Base-by-base conservation (phyloP, 2,888 invertebrate genomes). In the Andrena haemorrhoa region DNA sequence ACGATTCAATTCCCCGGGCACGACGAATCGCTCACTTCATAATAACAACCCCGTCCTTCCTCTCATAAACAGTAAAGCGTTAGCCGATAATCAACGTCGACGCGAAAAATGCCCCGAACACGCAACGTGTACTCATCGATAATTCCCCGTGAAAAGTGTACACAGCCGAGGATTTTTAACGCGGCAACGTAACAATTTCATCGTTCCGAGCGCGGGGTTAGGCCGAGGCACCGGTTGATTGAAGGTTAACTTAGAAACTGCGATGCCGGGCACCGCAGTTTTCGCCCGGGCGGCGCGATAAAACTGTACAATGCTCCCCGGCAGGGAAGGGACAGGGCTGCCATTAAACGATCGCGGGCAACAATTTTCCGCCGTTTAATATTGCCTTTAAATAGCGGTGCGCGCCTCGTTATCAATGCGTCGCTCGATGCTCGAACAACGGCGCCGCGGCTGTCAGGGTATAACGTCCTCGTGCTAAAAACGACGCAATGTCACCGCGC, bases 391-490 rank as follows among this genome's bases (percentile, higher is more conserved):
- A 63, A 51, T 33, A 23, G 5, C 23, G 47, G 12, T 12, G 71
- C 23, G 12, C 23, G 53, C 23, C 23, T 7, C 5, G 51, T 75
- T 51, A n/a, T 66, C 60, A 8, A 66, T 16, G 8, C 26, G 26
- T 0, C 41, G 26, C 35, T 35, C 31, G 53, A 20, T 10, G 16
- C 23, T 12, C 56, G 49, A 69, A 20, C 47, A 20, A 12, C 26
- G 16, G 53, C 58, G 70, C n/a, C 60, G 47, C 26, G 31, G 56
- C 51, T n/a, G 63, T 26, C 83, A 61, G 87, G 68, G 86, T 86
- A 83, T 88, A 88, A 88, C 82, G 89, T 89, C 91, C 89, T 89
- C 91, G 90, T 78, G 88, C 90, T 92, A 90, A 92, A 92, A 92
- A 86, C 89, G 89, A 88, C 83, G 81, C 86, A 89, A 91, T 88